Evolutionary conservation across 1,140 invertebrate species (phyloP), one percentile per base, ranked within the genome.

Genomic region (Bathynomus jamesi): DNA sequence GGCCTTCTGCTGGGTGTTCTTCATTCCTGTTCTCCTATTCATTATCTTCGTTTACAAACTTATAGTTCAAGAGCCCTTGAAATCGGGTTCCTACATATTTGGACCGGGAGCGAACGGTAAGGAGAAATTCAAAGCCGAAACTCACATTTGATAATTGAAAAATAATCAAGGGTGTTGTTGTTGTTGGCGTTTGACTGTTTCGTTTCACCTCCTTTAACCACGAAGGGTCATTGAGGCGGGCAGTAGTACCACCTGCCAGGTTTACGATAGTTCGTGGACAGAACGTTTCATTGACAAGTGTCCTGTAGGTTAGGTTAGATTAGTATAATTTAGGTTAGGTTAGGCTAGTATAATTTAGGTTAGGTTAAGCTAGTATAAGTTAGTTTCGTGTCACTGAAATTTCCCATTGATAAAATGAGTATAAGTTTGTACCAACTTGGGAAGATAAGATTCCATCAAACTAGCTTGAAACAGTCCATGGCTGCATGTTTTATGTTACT

Each of bases 1-100:
- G 91, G 85, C 88, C 65, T 79, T 90, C 17, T 91, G 90, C 72
- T 95, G 92, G 92, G 87, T 87, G 28, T 78, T 91, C 67, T 82
- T 93, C 21, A 90, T 89, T 8, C 92, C 78, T 0, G 78, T 87
- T 0, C 85, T 91, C 73, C 85, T 95, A 77, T 82, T 88, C n/a
- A 82, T 87, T 0, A 89, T 91, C 28, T 88, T 90, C 68, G 77
- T 89, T 1, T 90, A 90, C 79, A 87, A 86, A 0, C 81, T 89
- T 21, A 64, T 71, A 5, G 46, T 17, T 4, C 21, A 25, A 4
- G 46, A 72, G 32, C 61, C 66, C 3, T 66, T 77, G n/a, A 28
- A n/a, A 11, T 74, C 74, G 32, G 73, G 76, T 4, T n/a, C 27
- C 11, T 72, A 74, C 40, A 61, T 66, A 28, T 76, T 72, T 53